Evolutionary conservation across 2,888 invertebrate species (phyloP).

Genomic region (Poecilobothrus nobilitatus): DNA sequence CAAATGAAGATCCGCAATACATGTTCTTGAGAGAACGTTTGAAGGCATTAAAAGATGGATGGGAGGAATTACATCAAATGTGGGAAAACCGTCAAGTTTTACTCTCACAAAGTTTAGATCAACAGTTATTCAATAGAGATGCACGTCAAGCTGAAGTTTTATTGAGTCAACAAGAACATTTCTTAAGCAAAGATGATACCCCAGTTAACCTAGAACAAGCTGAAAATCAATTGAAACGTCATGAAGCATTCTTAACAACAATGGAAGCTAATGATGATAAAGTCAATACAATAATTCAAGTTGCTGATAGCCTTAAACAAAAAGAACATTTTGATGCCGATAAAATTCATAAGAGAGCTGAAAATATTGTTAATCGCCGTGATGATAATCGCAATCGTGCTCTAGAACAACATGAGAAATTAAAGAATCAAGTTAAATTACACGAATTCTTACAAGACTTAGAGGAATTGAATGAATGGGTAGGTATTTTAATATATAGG

Average conservation of each 20-base stretch:
- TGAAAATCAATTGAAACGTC: slow-evolving; percentile 92
- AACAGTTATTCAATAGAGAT: slow-evolving; percentile 92
- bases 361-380: slow-evolving; percentile 84
- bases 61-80: slow-evolving; percentile 99
- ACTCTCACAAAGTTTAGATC: slow-evolving; percentile 87
- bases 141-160: slow-evolving; percentile 96
- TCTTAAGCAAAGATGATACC: slow-evolving; percentile 91
- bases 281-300: slow-evolving; percentile 91
- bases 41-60: slow-evolving; percentile 96
- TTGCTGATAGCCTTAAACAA: slow-evolving; percentile 82
- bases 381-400: slow-evolving; percentile 87
- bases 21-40: slow-evolving; percentile 98
- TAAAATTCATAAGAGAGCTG: slow-evolving; percentile 92
- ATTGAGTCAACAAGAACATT: slow-evolving; percentile 95
- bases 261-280: slow-evolving; percentile 99
- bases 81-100: slow-evolving; percentile 97
- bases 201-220: slow-evolving; percentile 94
- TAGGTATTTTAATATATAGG: slow-evolving; percentile 36
- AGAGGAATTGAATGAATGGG: slow-evolving; percentile 97
- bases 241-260: slow-evolving; percentile 97
- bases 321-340: slow-evolving; percentile 94
- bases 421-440: slow-evolving; percentile 87
- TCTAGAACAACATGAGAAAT: slow-evolving; percentile 79
- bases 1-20: slow-evolving; percentile 96
- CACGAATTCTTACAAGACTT: slow-evolving; percentile 95